Percentiles rank a stretch among this genome's conserved stretches.
Evolutionary conservation across 2,888 invertebrate genomes (phyloP).

Genomic region (Acronicta leporina): DNA sequence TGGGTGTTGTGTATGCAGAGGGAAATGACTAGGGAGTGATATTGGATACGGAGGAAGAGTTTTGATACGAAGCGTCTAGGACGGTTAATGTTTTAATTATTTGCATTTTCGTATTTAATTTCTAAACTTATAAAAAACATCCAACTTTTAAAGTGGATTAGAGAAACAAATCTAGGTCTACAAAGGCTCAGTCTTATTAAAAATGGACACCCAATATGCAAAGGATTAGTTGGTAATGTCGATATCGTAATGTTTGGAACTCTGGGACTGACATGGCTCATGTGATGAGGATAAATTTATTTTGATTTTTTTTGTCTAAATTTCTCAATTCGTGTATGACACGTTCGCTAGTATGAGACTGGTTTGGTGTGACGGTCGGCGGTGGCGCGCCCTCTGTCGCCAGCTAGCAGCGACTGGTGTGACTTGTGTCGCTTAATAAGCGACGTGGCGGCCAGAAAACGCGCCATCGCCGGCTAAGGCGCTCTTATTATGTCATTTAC

Average conservation of each 20-base stretch:
- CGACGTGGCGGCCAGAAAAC: neutral
- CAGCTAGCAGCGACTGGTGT: neutral
- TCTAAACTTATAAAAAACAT: constrained; percentile 15
- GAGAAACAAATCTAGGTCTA: neutral
- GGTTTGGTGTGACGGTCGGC: constrained; percentile 68
- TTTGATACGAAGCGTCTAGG: constrained; percentile 43
- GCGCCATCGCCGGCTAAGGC: constrained; percentile 42
- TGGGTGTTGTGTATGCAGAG: constrained; percentile 87
- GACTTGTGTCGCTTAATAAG: neutral
- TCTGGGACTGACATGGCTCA: constrained; percentile 85
- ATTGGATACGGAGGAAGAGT: constrained; percentile 35
- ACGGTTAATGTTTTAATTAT: constrained; percentile 37
- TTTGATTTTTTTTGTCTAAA: constrained; percentile 65
- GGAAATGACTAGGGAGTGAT: constrained; percentile 49
- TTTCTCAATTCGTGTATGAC: constrained; percentile 83
- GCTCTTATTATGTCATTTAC: constrained; percentile 51
- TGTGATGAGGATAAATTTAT: constrained; percentile 83
- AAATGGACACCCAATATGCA: constrained; percentile 72
- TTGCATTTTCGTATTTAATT: constrained; percentile 40
- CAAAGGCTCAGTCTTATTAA: constrained; percentile 18
- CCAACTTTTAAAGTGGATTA: constrained; percentile 24
- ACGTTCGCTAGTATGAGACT: constrained; percentile 82
- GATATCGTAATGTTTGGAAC: constrained; percentile 78
- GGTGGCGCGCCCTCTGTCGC: constrained; percentile 23
- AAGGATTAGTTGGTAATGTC: constrained; percentile 69